Conservation (phyloP, 2,113 vertebrate species). For the Aix galericulata region DNA sequence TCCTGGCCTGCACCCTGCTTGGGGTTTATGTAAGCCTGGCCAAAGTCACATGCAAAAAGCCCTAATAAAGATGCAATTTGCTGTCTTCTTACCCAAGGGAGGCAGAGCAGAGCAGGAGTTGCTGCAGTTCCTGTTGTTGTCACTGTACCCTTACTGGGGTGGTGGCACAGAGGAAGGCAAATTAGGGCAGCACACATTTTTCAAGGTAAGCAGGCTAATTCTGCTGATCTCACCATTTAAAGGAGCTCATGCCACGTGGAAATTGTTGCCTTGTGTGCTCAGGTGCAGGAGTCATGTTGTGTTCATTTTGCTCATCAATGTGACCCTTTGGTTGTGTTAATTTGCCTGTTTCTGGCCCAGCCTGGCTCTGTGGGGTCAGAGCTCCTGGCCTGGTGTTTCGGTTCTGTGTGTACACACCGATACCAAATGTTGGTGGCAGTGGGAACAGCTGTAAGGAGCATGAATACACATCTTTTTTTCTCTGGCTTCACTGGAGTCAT, state of each 20-base stretch:
- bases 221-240: not conserved
- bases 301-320: not conserved
- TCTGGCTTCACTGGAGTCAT: not conserved
- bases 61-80: not conserved
- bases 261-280: not conserved
- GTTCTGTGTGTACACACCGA: not conserved
- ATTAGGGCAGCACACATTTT: not conserved
- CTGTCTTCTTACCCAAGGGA: not conserved
- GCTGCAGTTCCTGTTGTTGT: not conserved
- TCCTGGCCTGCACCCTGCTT: not conserved
- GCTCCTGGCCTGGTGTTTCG: not conserved
- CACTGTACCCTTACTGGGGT: not conserved
- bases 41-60: not conserved
- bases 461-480: not conserved
- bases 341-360: not conserved
- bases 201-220: not conserved
- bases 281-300: too few species aligned
- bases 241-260: rapidly evolving
- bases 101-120: not conserved
- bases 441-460: not conserved
- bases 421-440: not conserved
- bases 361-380: not conserved
- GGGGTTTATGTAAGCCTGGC: not conserved
- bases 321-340: not conserved
- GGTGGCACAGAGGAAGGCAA: not conserved